phyloP scores from a whole-genome alignment of 1,140 invertebrate species.

The Centruroides sculpturatus region DNA sequence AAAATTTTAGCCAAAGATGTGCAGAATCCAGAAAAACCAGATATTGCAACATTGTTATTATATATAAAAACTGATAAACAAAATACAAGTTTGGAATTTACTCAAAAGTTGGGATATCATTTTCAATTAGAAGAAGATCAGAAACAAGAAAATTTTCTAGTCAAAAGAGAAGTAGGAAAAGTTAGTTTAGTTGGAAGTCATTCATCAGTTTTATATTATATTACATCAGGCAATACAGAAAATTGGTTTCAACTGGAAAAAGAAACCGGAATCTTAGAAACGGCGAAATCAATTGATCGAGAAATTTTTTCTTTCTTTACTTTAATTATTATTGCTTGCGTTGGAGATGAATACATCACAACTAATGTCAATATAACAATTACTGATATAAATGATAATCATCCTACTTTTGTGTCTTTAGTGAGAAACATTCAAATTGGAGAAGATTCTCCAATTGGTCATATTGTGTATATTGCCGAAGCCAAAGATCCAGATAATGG shows the following conservation, averaged over 20 bases:
- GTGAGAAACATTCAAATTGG: slow-evolving; percentile 55
- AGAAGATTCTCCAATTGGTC: slow-evolving; percentile 70
- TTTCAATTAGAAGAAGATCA: slow-evolving; percentile 65
- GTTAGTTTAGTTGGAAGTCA: slow-evolving; percentile 39
- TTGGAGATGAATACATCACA: slow-evolving; percentile 36
- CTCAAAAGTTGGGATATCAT: slow-evolving; percentile 45
- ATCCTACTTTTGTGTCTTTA: slow-evolving; percentile 59
- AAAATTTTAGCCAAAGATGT: neutral
- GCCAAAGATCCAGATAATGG: slow-evolving; percentile 71
- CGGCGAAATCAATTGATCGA: slow-evolving; percentile 57
- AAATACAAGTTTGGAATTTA: neutral
- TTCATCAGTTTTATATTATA: slow-evolving; percentile 46
- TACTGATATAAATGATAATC: slow-evolving; percentile 79
- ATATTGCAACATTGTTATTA: neutral
- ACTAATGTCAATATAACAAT: slow-evolving; percentile 62
- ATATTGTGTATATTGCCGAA: slow-evolving; percentile 70
- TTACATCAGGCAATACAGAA: slow-evolving; percentile 61
- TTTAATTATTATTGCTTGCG: slow-evolving; percentile 52
- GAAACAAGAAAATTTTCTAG: slow-evolving; percentile 31
- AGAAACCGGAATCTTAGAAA: neutral
- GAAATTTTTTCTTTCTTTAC: slow-evolving; percentile 60
- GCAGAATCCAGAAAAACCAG: too few relatives aligned
- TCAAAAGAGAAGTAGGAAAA: slow-evolving; percentile 53
- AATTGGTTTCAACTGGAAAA: slow-evolving; percentile 21
- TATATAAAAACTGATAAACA: neutral